Evolutionary conservation across 1,140 invertebrate genomes (phyloP), one percentile per base, ranked within the genome.

Genomic region (Drosophila bocqueti): DNA sequence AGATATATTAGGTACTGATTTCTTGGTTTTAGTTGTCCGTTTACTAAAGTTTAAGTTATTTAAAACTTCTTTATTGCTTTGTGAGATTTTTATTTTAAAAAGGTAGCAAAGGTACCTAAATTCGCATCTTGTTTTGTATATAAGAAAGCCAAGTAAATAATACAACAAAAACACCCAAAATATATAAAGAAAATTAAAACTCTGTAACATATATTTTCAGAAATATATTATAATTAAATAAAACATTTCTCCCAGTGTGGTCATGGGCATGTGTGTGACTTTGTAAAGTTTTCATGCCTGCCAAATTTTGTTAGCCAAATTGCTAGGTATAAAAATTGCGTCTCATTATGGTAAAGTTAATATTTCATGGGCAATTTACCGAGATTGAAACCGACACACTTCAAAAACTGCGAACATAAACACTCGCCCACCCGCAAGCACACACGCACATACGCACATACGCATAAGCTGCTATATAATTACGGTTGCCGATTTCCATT

Each of bases 321-420:
- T 89, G 60, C 71, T 61, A 84, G 78, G 54, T 66, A 83, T 89
- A 87, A 83, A 84, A 89, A 89, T 89, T 73, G 85, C 74, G 78
- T 89, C 81, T 89, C 85, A 89, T 89, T 89, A 89, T 84, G 85
- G 81, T 62, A 74, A 82, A 81, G 82, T 89, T 84, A 89, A 89
- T 89, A 89, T 89, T 89, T 89, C 85, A 89, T 90, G 85, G 85
- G 85, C 85, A 89, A 89, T 89, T 89, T 89, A 79, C 85, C 67
- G 76, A 87, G 85, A 89, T 89, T 89, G 85, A 85, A 89, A 79
- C 81, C 74, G 85, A 89, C 81, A 90, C 85, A 89, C 84, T 89
- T 89, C 81, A 79, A 84, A 89, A 89, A 89, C 76, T 77, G 76
- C 83, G 76, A 47, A 69, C 65, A 61, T 57, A 59, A 43, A 62